Evolutionary conservation across 2,888 invertebrate genomes (phyloP), one percentile per base, ranked within the genome.

Genomic region (Drosophila antonietae): DNA sequence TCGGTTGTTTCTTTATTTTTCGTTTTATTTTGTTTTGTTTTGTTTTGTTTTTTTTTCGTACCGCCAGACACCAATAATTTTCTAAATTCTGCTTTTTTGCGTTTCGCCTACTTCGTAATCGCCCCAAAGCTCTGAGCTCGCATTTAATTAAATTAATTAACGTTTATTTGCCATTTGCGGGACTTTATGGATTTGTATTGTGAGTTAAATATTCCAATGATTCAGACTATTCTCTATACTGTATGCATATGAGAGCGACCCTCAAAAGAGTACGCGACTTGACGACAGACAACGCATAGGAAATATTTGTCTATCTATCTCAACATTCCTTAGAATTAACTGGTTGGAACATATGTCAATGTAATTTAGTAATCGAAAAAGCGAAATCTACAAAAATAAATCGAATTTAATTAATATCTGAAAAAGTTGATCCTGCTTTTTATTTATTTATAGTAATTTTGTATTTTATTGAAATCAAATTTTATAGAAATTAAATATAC

Each of bases 141-240:
- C 53, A 78, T 80, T 86, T 79, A 77, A 86, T 87, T 79, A 84
- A 83, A 73, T 81, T 73, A 80, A 85, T 84, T 85, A 73, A 65
- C 66, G 71, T 58, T 76, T 73, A 75, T 80, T 78, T 73, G 70
- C 23, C 59, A 56, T 58, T 51, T 68, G 31, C 69, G 65, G 20
- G 41, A 33, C 41, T 78, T 63, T 46, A 33, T 51, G 41, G 39
- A 49, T 57, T 57, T 57, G 39, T 52, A 12, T 46, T 23, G 15
- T 9, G 47, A 62, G 55, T 61, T 73, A 66, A 57, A 57, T 63
- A 74, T 78, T 67, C 69, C 78, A 43, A 23, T 33, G 9, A 20
- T 58, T 47, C 31, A 41, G 55, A 41, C 15, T 20, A 9, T 35
- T 20, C 33, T 31, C 46, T 14, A 46, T 23, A 12, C n/a, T 47